Conservation (phyloP, 2,888 invertebrate genomes). For the Idaea straminata region DNA sequence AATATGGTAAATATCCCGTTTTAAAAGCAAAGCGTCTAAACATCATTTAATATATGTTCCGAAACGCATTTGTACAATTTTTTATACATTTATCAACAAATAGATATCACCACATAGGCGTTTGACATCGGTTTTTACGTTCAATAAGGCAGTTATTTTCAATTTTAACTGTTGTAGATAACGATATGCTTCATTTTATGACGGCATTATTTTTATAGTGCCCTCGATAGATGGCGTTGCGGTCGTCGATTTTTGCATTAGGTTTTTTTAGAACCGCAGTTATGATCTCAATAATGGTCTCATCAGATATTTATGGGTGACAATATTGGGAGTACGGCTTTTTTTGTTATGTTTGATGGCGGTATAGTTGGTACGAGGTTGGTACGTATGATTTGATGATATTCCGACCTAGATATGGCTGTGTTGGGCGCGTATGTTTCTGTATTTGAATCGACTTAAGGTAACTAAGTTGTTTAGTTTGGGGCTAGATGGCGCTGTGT, state of each 20-base stretch:
- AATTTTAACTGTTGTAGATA: slow-evolving; percentile 41
- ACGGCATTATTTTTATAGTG: slow-evolving; percentile 28
- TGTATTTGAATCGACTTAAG: background rate
- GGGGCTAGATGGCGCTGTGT: too few species aligned
- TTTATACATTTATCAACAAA: slow-evolving; percentile 1
- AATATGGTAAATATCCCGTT: too few species aligned
- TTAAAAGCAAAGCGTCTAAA: background rate
- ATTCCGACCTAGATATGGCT: background rate
- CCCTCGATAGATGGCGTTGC: background rate
- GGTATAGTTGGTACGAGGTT: background rate
- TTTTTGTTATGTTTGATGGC: background rate
- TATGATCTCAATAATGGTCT: background rate
- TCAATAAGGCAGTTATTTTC: slow-evolving; percentile 35
- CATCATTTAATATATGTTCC: background rate
- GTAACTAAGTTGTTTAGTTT: too few species aligned
- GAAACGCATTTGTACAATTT: background rate
- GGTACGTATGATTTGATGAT: background rate
- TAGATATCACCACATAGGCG: slow-evolving; percentile 17
- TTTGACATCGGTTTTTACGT: slow-evolving; percentile 31
- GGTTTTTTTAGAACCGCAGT: background rate
- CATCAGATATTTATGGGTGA: background rate
- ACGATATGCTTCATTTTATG: slow-evolving; percentile 40
- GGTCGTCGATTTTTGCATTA: slow-evolving; percentile 4
- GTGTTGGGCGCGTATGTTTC: too few species aligned
- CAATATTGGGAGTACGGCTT: background rate